Evolutionary conservation across 1,140 invertebrate genomes (phyloP), one percentile per base, ranked within the genome.

Genomic region (Mya arenaria): DNA sequence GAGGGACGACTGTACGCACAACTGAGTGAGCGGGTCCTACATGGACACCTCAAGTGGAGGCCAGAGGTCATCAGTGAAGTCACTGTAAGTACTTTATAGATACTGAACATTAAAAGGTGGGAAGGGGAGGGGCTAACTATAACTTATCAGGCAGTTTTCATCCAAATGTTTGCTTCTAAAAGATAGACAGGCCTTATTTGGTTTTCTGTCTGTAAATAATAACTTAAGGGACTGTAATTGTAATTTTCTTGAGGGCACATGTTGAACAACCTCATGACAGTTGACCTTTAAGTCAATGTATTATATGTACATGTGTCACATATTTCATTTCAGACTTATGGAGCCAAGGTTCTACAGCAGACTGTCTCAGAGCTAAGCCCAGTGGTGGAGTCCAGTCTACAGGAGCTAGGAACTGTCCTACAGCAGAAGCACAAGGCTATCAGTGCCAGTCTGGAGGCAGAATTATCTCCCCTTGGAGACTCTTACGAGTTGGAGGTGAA

Each of bases 341-440:
- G 56, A 25, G 36, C 72, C 8, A 48, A 77, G 15, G 32, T 48
- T 17, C 8, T 86, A 15, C 55, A 84, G 60, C 41, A 78, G 3
- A 52, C 66, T 75, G 75, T 62, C 52, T 77, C 63, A 52, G 80
- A 83, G 19, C 44, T 65, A 15, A 83, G 78, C 58, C 65, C 66
- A 36, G 68, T 82, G 36, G 79, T 87, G 28, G 28, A 63, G 2
- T 62, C 79, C 6, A 52, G 65, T 10, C 62, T 80, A 30, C 80
- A 69, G 8, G 80, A 81, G 2, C 55, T 87, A 32, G 83, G 68
- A 65, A 44, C 48, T 28, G 75, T 81, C 6, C 17, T 90, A 41
- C 68, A 84, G n/a, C 60, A 62, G 10, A 89, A 89, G 79, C 87
- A 87, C 68, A 44, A 75, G 13, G 32, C 63, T 8, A 82, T 90